Evolutionary conservation across 2,797 vertebrate species (phyloP).

Genomic region (Eulemur rubriventer): DNA sequence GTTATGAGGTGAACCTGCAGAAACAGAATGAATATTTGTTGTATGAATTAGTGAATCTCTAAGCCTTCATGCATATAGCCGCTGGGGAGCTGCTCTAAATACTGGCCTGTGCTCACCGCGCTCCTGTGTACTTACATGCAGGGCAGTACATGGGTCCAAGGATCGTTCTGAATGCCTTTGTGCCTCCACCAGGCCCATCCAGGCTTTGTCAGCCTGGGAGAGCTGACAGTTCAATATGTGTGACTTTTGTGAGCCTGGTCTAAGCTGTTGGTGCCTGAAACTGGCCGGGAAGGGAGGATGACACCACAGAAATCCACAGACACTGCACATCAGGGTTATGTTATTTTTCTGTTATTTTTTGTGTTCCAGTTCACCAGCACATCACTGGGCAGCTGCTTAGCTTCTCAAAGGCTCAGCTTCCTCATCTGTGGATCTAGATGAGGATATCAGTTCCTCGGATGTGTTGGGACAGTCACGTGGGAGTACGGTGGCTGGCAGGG

Average conservation of each 20-base stretch:
- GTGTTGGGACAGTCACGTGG: accelerated
- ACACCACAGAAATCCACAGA: neutral
- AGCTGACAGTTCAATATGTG: neutral
- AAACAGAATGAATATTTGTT: neutral
- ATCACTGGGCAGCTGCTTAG: neutral
- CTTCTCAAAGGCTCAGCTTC: neutral
- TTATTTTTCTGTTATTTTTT: neutral
- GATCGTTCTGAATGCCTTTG: neutral
- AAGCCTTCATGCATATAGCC: neutral
- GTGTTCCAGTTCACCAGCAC: neutral
- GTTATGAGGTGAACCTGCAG: neutral
- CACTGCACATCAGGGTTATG: accelerated
- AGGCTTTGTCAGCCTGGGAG: neutral
- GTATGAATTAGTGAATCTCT: neutral
- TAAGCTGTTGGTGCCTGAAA: neutral
- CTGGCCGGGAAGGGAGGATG: neutral
- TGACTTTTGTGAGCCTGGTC: neutral
- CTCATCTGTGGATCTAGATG: neutral
- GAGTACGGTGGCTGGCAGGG: accelerated
- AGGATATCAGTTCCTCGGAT: neutral
- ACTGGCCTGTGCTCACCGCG: neutral
- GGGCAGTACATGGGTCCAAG: too few species aligned
- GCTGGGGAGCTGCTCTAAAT: neutral
- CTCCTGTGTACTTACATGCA: neutral
- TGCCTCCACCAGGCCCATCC: neutral